A percentile compares a stretch with the other conserved stretches of the same genome.
Conservation (phyloP, 2,113 vertebrate genomes). For the Forbesichthys papilliferus region DNA sequence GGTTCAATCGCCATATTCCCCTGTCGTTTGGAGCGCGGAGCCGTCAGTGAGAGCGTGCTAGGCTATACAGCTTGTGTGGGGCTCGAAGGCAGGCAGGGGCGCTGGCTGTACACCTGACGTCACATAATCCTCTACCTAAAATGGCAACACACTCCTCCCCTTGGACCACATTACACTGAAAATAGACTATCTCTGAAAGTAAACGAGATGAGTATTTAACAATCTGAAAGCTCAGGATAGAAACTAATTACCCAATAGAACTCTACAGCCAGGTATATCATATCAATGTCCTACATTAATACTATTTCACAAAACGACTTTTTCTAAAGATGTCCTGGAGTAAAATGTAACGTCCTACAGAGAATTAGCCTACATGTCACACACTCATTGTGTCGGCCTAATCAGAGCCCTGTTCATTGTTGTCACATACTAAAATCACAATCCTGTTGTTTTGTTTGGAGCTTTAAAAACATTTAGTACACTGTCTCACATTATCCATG, state of each 20-base stretch:
- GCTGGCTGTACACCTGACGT: constrained; percentile 68
- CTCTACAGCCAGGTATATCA: no score
- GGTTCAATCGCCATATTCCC: constrained; percentile 55
- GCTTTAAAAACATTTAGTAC: not conserved
- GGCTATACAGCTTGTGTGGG: constrained; percentile 30
- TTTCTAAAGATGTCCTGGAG: no score
- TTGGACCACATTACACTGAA: constrained; percentile 21
- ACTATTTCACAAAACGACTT: no score
- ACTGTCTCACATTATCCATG: not conserved
- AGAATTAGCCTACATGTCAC: no score
- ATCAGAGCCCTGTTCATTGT: no score
- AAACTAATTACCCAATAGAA: no score
- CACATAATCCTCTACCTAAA: constrained; percentile 49
- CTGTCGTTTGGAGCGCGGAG: constrained; percentile 26
- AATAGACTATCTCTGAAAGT: constrained; percentile 23
- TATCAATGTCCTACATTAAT: no score
- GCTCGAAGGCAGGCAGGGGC: constrained; percentile 55
- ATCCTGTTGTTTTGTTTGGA: not conserved
- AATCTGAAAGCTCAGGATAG: not conserved
- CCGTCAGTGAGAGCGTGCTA: constrained; percentile 38
- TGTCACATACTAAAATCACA: not conserved
- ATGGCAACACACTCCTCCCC: constrained; percentile 43
- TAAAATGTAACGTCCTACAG: no score
- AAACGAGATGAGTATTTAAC: not conserved
- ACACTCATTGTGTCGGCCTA: no score